Evolutionary conservation across 2,113 vertebrate species (phyloP).

Genomic region (Acanthisitta chloris): DNA sequence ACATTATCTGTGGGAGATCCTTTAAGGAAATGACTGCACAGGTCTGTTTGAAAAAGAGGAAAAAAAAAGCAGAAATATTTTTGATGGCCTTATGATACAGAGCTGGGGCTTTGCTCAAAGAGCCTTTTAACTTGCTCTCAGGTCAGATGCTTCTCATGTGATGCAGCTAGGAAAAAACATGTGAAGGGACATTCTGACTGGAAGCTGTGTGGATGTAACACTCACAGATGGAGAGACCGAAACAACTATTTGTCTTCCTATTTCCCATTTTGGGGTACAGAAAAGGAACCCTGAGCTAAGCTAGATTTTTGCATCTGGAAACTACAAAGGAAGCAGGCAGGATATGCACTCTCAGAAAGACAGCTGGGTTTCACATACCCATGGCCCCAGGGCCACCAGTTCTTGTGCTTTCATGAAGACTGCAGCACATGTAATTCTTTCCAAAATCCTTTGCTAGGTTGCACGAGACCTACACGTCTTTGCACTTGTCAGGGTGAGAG

Average conservation of each 20-base stretch:
- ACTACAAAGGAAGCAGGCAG: neutral
- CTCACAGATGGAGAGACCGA: neutral
- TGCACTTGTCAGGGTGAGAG: neutral
- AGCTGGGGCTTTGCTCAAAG: neutral
- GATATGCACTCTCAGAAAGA: neutral
- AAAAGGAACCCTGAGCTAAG: neutral
- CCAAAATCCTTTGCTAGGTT: neutral
- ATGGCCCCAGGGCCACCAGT: neutral
- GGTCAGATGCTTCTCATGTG: conserved; percentile 29
- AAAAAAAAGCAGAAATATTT: neutral
- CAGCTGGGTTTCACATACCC: neutral
- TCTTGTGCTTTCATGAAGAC: neutral
- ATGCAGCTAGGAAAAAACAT: neutral
- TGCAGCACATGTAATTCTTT: neutral
- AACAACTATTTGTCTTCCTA: neutral
- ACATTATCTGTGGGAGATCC: neutral
- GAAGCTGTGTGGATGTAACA: neutral
- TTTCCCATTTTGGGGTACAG: neutral
- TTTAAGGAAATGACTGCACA: neutral
- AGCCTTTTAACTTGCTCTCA: neutral
- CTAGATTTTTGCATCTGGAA: neutral
- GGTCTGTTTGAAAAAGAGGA: neutral
- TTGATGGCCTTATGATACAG: neutral
- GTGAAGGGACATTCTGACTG: neutral
- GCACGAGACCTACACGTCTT: neutral